Evolutionary conservation across 1,140 invertebrate genomes (phyloP), one percentile per base, ranked within the genome.

Genomic region (Metopolophium dirhodum): DNA sequence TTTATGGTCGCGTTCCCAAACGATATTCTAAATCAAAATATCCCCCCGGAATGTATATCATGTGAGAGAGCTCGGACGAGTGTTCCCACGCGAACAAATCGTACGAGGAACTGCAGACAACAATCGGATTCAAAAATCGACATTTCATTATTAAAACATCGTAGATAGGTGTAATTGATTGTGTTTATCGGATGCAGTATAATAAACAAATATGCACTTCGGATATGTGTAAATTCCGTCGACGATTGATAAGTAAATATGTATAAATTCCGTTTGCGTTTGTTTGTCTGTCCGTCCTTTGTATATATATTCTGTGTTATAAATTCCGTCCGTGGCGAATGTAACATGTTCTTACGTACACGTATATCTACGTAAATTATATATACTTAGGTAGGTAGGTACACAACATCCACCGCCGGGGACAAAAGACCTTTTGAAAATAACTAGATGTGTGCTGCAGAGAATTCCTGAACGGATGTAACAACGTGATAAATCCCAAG

Each of bases 41-140:
- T 20, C 14, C n/a, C n/a, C 26, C 30, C 14, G 61, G 61, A 77
- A 77, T 35, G 61, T 41, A 41, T 4, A 41, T 41, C n/a, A 68
- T 68, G 30, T 11, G 11, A 68, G 61, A 68, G 61, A 54, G 20
- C 20, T 20, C 20, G 22, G 30, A 68, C 30, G 2, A n/a, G 11
- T 68, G n/a, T 77, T 77, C 61, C 61, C 61, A n/a, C n/a, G 61
- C 14, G n/a, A 77, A 77, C 61, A n/a, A 68, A 18, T 68, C 30
- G 30, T 68, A 68, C 11, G 11, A 68, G 61, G 14, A 61, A 41
- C 41, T 18, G 14, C n/a, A 18, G 30, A n/a, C 61, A 77, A 77
- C 61, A 77, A 77, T 77, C 61, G 61, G 61, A 77, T 77, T 77
- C n/a, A 7, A 77, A 77, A 77, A 77, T 77, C 61, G 61, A 77